Base-by-base conservation (phyloP, 2,888 invertebrate genomes). In the Anoplius nigerrimus region DNA sequence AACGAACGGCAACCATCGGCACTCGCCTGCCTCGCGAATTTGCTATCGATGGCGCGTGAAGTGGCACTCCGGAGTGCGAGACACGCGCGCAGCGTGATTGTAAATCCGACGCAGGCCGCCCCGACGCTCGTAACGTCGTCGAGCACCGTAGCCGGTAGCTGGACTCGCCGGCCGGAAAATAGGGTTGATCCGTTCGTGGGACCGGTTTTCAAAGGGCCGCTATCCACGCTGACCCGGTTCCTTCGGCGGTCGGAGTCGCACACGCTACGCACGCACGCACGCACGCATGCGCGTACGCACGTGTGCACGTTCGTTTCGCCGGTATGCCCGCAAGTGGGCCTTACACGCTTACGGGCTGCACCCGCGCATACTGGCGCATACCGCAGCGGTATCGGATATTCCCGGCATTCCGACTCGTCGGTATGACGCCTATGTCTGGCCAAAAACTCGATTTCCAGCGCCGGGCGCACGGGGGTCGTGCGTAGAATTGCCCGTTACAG, bases 281-380 rank as follows among this genome's bases (percentile, higher is more conserved):
- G 60, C 42, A 52, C 48, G 62, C 54, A 15, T 27, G 42, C 16
- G 57, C 45, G n/a, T 22, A 15, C 22, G 24, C 16, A 18, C n/a
- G n/a, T n/a, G n/a, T n/a, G n/a, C n/a, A n/a, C n/a, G n/a, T n/a
- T n/a, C n/a, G n/a, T n/a, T 45, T 45, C 15, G n/a, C 13, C 43
- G 65, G 61, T 58, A 68, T 62, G 76, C 62, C 62, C 61, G 64
- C 74, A 62, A 61, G 65, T 66, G 66, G 60, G 24, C 55, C 66
- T 66, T 66, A 66, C 62, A 62, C 55, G 62, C 56, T 54, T 55
- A 56, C 43, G 46, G 54, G 54, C 34, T 24, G 62, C 62, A 34
- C 51, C 34, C 24, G 51, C 11, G 42, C 16, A 18, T 48, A 48
- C 48, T 48, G 43, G 51, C 16, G 56, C 62, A 73, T 71, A 45